Conservation (phyloP, 1,140 invertebrate species). For the Drosophila micromelanica region DNA sequence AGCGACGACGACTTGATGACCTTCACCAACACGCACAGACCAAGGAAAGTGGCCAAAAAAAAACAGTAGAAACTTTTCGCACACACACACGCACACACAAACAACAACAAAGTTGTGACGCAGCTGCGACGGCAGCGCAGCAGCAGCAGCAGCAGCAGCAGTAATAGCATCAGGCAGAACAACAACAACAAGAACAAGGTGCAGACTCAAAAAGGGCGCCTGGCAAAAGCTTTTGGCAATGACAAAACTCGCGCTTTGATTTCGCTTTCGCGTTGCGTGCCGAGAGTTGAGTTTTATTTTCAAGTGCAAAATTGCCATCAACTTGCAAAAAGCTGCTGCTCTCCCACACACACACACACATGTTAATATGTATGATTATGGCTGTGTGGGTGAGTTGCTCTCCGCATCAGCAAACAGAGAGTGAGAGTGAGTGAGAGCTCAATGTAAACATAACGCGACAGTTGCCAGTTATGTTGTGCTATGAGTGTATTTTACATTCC, state of each 20-base stretch:
- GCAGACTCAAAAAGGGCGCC: conserved; percentile 34
- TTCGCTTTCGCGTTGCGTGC: conserved; percentile 50
- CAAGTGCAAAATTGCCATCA: conserved; percentile 78
- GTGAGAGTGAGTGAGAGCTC: conserved; percentile 7
- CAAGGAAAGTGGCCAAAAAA: conserved; percentile 67
- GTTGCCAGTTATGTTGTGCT: conserved; percentile 6
- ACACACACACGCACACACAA: conserved; percentile 48
- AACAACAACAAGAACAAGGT: conserved; percentile 6
- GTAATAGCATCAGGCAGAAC: conserved; percentile 24
- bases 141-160: conserved; percentile 12
- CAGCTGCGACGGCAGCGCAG: conserved; percentile 51
- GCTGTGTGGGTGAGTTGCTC: conserved; percentile 7
- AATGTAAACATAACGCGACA: conserved; percentile 34
- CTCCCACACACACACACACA: neutral
- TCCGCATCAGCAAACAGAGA: conserved; percentile 3
- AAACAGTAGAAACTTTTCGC: conserved; percentile 63
- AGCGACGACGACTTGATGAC: conserved; percentile 72
- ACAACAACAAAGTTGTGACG: conserved; percentile 37
- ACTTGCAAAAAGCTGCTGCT: conserved; percentile 54
- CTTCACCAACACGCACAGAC: conserved; percentile 78
- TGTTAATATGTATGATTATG: neutral
- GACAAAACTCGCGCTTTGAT: conserved; percentile 53
- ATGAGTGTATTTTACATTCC: neutral
- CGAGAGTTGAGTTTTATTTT: conserved; percentile 39
- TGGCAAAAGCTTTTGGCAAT: conserved; percentile 63